Evolutionary conservation across 2,113 vertebrate species (phyloP), one percentile per base, ranked within the genome.

Genomic region (Tursiops truncatus): DNA sequence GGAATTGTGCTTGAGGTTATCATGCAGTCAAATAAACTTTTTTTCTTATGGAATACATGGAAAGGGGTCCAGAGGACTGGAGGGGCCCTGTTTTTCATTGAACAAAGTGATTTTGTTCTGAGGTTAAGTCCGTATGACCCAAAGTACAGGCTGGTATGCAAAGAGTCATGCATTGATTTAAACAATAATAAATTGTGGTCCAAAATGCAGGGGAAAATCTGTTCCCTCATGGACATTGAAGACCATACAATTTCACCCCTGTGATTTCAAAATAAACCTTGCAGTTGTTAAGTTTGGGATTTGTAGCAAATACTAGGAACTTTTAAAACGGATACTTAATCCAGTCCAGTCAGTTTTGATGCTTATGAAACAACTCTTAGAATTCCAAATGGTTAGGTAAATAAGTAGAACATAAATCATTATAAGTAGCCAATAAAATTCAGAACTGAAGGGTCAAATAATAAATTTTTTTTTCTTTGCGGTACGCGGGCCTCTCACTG

Each of bases 171-270:
- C 96, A 96, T 74, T 95, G 95, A 97, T 91, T 97, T 97, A 92
- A 98, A 98, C 96, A 98, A 98, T 97, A 98, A 98, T 97, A 98
- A 97, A 98, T 97, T 98, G 97, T 97, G 92, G 86, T 88, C 71
- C 84, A 63, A 86, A 56, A 76, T 84, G 70, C 63, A 84, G 50
- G 86, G 68, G 28, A 1, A 95, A 92, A 65, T 86, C 83, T 96
- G 79, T 67, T 94, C 95, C 88, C 93, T 71, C 36, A 3, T 44
- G 73, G 96, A 90, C 86, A 87, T 0, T 80, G 88, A 95, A 97
- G 86, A 67, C 95, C 95, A 88, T 73, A 83, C 68, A 95, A 31
- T 81, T 94, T 95, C 89, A 94, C 86, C 60, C 86, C 96, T 88
- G 38, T 84, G 82, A 95, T 95, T 97, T 98, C 95, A 98, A 97